Conservation (phyloP, 2,113 vertebrate species). For the Pterocles burchelli region DNA sequence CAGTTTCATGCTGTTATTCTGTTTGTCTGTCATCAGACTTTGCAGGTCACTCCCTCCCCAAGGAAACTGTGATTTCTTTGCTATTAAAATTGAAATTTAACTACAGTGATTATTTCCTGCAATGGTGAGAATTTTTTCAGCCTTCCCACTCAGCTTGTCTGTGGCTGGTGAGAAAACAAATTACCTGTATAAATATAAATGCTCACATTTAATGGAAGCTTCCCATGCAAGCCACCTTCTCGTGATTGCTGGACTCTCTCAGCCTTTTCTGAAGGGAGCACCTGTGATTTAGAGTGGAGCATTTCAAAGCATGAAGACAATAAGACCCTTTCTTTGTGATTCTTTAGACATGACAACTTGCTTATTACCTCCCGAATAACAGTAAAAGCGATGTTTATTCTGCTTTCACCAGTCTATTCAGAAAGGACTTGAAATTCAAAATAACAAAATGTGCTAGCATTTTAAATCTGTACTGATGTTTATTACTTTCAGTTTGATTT, state of each 20-base stretch:
- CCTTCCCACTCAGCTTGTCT: constrained; percentile 7
- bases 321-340: not conserved
- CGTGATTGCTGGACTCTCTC: not conserved
- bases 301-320: constrained; percentile 23
- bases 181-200: constrained; percentile 23
- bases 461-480: not conserved
- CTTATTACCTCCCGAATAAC: constrained; percentile 24
- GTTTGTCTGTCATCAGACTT: not conserved
- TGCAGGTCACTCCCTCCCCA: not conserved
- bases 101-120: not conserved
- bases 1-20: not conserved
- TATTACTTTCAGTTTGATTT: not conserved
- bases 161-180: constrained; percentile 15
- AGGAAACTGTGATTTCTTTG: not conserved
- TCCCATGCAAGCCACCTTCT: not conserved
- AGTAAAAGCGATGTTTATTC: not conserved
- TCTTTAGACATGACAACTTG: not conserved
- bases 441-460: not conserved
- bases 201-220: not conserved
- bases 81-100: not conserved
- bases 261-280: not conserved
- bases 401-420: not conserved
- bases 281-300: not conserved
- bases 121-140: not conserved
- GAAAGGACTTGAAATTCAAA: not conserved